Conservation (phyloP, 30 jellyfish, hydroid and myxozoan genomes). For the Aurelia coerulea region DNA sequence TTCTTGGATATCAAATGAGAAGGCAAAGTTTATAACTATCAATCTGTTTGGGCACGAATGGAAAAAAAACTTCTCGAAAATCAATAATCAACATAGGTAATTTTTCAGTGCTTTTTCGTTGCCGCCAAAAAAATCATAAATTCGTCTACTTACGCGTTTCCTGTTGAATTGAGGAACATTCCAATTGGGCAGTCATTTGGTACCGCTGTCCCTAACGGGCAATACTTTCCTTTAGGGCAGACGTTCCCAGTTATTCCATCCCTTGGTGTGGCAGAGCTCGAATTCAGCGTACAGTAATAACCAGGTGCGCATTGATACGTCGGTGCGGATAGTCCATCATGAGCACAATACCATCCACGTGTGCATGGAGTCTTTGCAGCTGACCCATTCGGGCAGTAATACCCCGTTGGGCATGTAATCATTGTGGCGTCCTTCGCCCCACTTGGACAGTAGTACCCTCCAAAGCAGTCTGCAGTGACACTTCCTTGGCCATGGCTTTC, state of each 20-base stretch:
- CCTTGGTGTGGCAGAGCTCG: constrained; percentile 84
- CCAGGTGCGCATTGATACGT: constrained; percentile 92
- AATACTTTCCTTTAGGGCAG: constrained; percentile 91
- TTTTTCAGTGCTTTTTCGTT: no score
- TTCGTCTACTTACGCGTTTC: constrained; percentile 81
- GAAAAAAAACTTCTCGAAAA: no score
- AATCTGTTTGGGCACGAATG: no score
- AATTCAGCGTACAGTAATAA: constrained; percentile 79
- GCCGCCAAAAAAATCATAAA: no score
- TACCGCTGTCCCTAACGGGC: constrained; percentile 87
- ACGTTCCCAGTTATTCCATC: constrained; percentile 89
- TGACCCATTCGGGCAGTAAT: constrained; percentile 93
- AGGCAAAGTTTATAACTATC: no score
- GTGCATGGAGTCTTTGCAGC: constrained; percentile 75
- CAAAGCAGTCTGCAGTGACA: constrained; percentile 79
- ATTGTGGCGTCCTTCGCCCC: constrained; percentile 85
- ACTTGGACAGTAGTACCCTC: constrained; percentile 96
- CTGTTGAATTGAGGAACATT: constrained; percentile 85
- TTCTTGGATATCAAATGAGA: no score
- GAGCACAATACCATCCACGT: constrained; percentile 93
- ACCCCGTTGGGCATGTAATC: constrained; percentile 84
- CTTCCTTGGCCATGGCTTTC: constrained; percentile 75
- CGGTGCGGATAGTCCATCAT: constrained; percentile 79
- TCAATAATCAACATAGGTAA: no score
- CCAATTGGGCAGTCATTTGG: constrained; percentile 94